Percentiles rank a stretch among this genome's conserved stretches.
Evolutionary conservation across 2,888 invertebrate species (phyloP).

Genomic region (Cosmopolites sordidus): DNA sequence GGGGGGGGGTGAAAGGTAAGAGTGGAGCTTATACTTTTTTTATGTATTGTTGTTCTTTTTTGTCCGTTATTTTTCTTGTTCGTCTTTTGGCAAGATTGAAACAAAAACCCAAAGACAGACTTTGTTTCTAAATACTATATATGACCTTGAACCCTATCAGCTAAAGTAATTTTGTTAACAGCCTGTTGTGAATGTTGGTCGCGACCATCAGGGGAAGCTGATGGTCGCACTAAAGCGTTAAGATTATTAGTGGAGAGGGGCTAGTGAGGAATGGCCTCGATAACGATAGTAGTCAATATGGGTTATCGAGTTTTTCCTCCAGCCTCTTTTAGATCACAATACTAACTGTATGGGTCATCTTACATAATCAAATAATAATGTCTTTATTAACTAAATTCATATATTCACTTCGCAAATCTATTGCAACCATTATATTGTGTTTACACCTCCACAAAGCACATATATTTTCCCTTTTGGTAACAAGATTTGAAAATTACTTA

Average conservation of each 20-base stretch:
- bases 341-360: slow-evolving; percentile 4
- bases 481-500: too few relatives aligned
- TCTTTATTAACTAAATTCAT: too few relatives aligned
- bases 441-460: too few relatives aligned
- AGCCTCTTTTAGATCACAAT: slow-evolving; percentile 22
- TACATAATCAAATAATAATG: not conserved
- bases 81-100: not conserved
- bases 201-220: slow-evolving; percentile 26
- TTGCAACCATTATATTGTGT: too few relatives aligned
- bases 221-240: slow-evolving; percentile 51
- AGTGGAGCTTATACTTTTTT: not conserved
- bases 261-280: slow-evolving; percentile 1
- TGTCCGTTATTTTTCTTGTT: too few relatives aligned
- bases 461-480: too few relatives aligned
- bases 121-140: slow-evolving; percentile 37
- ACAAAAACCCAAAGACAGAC: not conserved
- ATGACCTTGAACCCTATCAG: slow-evolving; percentile 40
- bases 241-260: slow-evolving; percentile 39
- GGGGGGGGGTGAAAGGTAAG: not conserved
- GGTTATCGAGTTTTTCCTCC: slow-evolving; percentile 3
- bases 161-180: slow-evolving; percentile 49
- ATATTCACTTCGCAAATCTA: too few relatives aligned
- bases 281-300: not conserved
- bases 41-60: not conserved
- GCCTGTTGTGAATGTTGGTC: slow-evolving; percentile 49